phyloP scores from a whole-genome alignment of 2,888 invertebrate species.

The Nomada ferruginata region DNA sequence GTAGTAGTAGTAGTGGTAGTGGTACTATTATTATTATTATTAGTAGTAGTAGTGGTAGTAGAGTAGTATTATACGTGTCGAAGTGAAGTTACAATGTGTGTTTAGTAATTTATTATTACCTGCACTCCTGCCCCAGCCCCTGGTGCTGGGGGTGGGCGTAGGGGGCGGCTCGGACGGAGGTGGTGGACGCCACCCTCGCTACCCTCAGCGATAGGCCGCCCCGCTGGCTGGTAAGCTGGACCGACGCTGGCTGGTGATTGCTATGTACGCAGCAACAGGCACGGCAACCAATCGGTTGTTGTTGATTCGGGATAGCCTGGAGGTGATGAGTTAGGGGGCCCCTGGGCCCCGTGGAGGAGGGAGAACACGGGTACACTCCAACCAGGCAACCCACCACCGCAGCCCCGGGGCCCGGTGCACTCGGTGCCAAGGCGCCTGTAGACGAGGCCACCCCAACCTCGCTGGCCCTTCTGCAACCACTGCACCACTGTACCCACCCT shows the following conservation, averaged over 20 bases:
- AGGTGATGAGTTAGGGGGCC: slow-evolving; percentile 79
- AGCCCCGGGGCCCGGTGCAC: slow-evolving; percentile 82
- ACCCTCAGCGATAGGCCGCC: slow-evolving; percentile 84
- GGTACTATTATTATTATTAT: slow-evolving; percentile 47
- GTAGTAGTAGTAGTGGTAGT: slow-evolving; percentile 54
- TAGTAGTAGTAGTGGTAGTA: slow-evolving; percentile 50
- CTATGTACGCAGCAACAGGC: slow-evolving; percentile 82
- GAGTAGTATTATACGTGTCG: slow-evolving; percentile 68
- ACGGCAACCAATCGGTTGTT: slow-evolving; percentile 78
- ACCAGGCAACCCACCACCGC: slow-evolving; percentile 83
- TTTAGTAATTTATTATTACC: slow-evolving; percentile 81
- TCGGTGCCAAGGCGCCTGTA: slow-evolving; percentile 81
- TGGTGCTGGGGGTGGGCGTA: slow-evolving; percentile 84
- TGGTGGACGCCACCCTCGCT: slow-evolving; percentile 85
- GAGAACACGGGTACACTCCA: slow-evolving; percentile 83
- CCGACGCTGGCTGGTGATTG: slow-evolving; percentile 79
- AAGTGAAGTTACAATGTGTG: slow-evolving; percentile 69
- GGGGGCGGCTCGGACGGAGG: slow-evolving; percentile 84
- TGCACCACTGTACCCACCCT: slow-evolving; percentile 77
- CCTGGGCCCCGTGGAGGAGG: slow-evolving; percentile 82
- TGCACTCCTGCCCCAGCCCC: slow-evolving; percentile 84
- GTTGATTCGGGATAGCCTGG: slow-evolving; percentile 71
- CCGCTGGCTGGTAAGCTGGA: slow-evolving; percentile 83
- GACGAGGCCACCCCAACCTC: slow-evolving; percentile 80
- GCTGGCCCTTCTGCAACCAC: slow-evolving; percentile 75